A percentile compares a stretch with the other conserved stretches of the same genome.
These are phyloP conservation scores for Platyscapa corneri DNA, from an alignment of 1,140 invertebrate genomes.

Conservation along the genomic window DNA sequence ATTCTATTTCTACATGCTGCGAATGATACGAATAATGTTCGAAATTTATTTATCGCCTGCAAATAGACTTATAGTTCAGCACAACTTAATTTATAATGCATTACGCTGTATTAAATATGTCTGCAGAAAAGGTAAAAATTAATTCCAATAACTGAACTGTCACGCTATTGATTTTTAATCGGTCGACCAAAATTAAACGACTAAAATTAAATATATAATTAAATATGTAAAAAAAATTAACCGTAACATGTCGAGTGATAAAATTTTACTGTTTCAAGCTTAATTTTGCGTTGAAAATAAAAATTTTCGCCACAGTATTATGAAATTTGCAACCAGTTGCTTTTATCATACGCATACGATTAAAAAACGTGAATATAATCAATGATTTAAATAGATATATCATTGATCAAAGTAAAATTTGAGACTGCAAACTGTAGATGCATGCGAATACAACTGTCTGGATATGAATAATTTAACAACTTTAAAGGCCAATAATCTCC, in stretches of 20 bases:
- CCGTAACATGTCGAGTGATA: too few species aligned
- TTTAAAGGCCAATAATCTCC: neutral
- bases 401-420: neutral
- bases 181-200: neutral
- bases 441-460: too few species aligned
- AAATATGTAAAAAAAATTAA: too few species aligned
- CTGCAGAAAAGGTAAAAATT: neutral
- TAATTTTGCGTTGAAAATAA: neutral
- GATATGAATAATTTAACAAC: neutral
- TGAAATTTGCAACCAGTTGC: neutral
- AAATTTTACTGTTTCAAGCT: too few species aligned
- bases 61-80: too few species aligned
- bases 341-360: neutral
- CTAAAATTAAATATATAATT: neutral
- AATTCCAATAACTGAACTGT: neutral
- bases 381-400: neutral
- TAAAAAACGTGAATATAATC: neutral
- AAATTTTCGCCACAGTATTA: neutral
- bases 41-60: too few species aligned
- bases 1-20: too few species aligned
- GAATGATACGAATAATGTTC: too few species aligned
- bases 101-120: too few species aligned
- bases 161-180: too few species aligned
- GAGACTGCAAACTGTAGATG: neutral
- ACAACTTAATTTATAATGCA: too few species aligned